phyloP scores from a whole-genome alignment of 2,113 vertebrate genomes.

The Hippolais icterina region DNA sequence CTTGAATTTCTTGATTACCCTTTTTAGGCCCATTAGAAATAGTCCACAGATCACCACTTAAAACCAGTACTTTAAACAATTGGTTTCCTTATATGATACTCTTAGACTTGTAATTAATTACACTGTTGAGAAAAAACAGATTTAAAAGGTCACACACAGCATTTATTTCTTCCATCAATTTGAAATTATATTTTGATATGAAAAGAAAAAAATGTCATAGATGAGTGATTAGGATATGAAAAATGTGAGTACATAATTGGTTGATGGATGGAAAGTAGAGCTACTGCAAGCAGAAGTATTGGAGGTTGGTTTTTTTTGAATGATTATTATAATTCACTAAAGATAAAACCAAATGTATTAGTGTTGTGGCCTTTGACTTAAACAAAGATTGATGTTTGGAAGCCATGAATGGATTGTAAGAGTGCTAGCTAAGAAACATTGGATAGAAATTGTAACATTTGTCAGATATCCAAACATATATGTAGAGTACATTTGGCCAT shows the following conservation, averaged over 20 bases:
- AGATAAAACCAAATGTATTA: neutral
- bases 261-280: neutral
- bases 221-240: neutral
- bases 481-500: constrained; percentile 11
- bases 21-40: neutral
- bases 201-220: neutral
- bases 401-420: constrained; percentile 53
- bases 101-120: neutral
- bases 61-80: neutral
- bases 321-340: neutral
- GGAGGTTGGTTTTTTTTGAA: neutral
- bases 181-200: neutral
- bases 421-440: constrained; percentile 36
- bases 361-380: neutral
- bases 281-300: neutral
- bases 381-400: constrained; percentile 27
- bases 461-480: constrained; percentile 35
- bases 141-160: neutral
- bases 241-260: neutral
- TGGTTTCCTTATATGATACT: neutral
- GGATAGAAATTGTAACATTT: constrained; percentile 56
- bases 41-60: neutral
- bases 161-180: neutral
- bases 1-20: neutral
- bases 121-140: neutral